Percentiles rank a stretch among this genome's conserved stretches.
phyloP scores from a whole-genome alignment of 2,797 vertebrate species.

The Notolabrus celidotus region DNA sequence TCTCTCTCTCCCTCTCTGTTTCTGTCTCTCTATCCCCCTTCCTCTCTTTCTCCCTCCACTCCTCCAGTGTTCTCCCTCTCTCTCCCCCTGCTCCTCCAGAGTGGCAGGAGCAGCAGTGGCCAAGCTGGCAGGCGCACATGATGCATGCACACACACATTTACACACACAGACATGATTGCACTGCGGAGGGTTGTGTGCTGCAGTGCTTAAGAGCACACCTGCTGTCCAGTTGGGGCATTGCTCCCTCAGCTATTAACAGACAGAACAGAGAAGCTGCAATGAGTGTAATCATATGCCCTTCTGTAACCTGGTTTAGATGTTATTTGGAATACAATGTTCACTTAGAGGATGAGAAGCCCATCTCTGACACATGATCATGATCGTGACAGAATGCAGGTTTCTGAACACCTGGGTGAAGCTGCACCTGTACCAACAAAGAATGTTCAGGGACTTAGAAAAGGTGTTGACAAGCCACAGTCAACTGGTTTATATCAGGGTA shows the following conservation, averaged over 20 bases:
- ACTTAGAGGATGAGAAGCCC: too few relatives aligned
- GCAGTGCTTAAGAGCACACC: constrained; percentile 81
- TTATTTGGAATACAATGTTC: too few relatives aligned
- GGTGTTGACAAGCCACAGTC: too few relatives aligned
- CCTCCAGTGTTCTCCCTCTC: constrained; percentile 52
- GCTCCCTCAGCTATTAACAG: constrained; percentile 19
- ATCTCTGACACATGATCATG: not conserved
- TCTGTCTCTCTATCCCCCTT: constrained; percentile 30
- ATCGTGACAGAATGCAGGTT: not conserved
- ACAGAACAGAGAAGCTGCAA: not conserved
- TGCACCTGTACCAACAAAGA: not conserved
- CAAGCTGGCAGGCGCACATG: constrained; percentile 60
- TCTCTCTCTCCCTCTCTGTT: too few relatives aligned
- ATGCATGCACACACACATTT: constrained; percentile 43
- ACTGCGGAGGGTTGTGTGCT: constrained; percentile 77
- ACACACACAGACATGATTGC: constrained; percentile 43
- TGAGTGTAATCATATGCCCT: not conserved
- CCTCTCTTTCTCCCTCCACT: constrained; percentile 48
- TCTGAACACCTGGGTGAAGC: not conserved
- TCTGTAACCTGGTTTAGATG: not conserved
- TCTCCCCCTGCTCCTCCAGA: constrained; percentile 55
- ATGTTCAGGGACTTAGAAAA: not conserved
- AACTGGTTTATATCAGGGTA: too few relatives aligned
- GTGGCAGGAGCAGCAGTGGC: constrained; percentile 79
- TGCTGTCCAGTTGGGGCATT: constrained; percentile 75